Percentiles rank a stretch among this genome's conserved stretches.
These are phyloP conservation scores for Esperia sulphurella DNA, from an alignment of 2,888 invertebrate species.

Conservation along the genomic window DNA sequence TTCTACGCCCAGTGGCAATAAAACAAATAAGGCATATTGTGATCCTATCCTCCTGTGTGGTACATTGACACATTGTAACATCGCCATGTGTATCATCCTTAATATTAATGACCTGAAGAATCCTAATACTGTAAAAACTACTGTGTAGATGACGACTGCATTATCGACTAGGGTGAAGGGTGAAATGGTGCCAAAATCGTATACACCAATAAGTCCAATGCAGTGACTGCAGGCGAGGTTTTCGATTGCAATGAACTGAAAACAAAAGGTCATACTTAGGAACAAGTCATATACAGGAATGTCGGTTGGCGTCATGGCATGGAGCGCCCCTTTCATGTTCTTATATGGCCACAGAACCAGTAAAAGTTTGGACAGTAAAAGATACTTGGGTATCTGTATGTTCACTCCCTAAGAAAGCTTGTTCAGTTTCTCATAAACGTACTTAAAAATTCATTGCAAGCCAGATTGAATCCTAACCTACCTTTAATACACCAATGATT, in stretches of 20 bases:
- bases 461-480: no score
- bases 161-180: conserved; percentile 54
- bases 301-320: no score
- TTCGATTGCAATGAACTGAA: background rate
- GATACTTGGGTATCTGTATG: no score
- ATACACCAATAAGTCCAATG: conserved; percentile 51
- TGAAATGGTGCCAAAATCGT: conserved; percentile 51
- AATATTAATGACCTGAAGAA: conserved; percentile 48
- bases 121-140: conserved; percentile 36
- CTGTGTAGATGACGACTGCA: conserved; percentile 44
- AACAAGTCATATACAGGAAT: no score
- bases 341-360: no score
- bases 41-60: conserved; percentile 14
- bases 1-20: conserved; percentile 49
- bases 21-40: conserved; percentile 46
- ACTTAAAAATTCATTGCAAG: no score
- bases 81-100: conserved; percentile 31
- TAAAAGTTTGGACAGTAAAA: no score
- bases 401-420: no score
- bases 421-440: no score
- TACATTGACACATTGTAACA: conserved; percentile 37
- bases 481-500: no score
- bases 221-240: conserved; percentile 41
- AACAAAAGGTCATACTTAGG: background rate
- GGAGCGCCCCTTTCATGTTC: no score